Evolutionary conservation across 2,888 invertebrate genomes (phyloP).

Genomic region (Hoplodrina blanda): DNA sequence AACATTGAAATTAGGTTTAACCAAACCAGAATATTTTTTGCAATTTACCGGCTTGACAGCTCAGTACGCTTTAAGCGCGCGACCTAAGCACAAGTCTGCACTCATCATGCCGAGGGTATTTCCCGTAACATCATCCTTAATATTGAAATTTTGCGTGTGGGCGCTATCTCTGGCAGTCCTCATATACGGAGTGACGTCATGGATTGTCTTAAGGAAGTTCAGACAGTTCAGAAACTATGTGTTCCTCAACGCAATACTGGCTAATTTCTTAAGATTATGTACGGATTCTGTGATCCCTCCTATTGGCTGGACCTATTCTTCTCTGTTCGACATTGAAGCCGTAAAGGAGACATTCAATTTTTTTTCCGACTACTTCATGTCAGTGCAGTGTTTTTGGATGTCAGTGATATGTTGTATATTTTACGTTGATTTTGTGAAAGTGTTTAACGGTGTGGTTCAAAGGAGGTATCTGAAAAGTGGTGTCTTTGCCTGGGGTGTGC

Average conservation of each 20-base stretch:
- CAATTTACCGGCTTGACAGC: no score
- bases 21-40: no score
- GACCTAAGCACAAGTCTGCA: not conserved
- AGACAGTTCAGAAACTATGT: slow-evolving; percentile 6
- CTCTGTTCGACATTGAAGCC: no score
- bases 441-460: not conserved
- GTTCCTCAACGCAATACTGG: not conserved
- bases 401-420: not conserved
- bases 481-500: not conserved
- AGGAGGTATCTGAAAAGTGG: not conserved
- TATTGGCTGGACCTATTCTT: no score
- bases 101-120: no score
- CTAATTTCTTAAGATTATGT: not conserved
- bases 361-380: not conserved
- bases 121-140: not conserved
- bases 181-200: slow-evolving; percentile 1
- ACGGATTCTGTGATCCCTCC: not conserved
- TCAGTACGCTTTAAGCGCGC: no score
- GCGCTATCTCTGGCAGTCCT: not conserved
- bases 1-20: no score
- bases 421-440: not conserved
- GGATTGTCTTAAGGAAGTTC: slow-evolving; percentile 2
- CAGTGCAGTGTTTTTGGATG: not conserved
- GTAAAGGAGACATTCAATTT: no score
- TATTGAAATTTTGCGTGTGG: not conserved